Conservation (phyloP, 1,140 invertebrate species). For the Drosophila lowei region DNA sequence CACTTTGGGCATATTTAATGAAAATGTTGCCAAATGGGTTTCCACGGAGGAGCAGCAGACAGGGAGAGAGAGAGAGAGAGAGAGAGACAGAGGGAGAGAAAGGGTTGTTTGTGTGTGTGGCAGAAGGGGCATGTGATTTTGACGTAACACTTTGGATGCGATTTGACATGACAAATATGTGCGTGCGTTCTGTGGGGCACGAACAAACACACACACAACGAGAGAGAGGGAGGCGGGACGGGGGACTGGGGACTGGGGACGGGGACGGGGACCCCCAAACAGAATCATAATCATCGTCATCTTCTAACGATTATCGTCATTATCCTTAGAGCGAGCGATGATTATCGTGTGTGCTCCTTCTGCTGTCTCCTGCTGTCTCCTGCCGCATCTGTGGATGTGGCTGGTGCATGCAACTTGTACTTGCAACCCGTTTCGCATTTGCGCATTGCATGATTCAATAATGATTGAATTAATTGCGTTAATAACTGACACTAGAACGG, state of each 20-base stretch:
- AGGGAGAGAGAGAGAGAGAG: neutral
- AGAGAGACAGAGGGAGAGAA: too few species aligned
- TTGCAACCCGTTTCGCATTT: slow-evolving; percentile 71
- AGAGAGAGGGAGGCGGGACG: slow-evolving; percentile 10
- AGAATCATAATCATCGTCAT: slow-evolving; percentile 55
- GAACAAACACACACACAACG: slow-evolving; percentile 48
- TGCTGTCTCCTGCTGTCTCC: slow-evolving; percentile 6
- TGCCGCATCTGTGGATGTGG: neutral
- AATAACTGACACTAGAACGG: slow-evolving; percentile 81
- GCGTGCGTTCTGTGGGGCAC: slow-evolving; percentile 60
- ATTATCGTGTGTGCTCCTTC: slow-evolving; percentile 53
- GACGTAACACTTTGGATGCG: slow-evolving; percentile 80
- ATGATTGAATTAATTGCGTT: slow-evolving; percentile 83
- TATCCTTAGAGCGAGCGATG: slow-evolving; percentile 45
- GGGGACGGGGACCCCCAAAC: slow-evolving; percentile 2
- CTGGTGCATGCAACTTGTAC: slow-evolving; percentile 2
- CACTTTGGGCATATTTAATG: slow-evolving; percentile 81
- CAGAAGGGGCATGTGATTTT: slow-evolving; percentile 45
- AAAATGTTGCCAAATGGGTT: slow-evolving; percentile 76
- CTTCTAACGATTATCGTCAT: slow-evolving; percentile 59
- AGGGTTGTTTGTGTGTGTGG: too few species aligned
- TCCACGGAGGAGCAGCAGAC: slow-evolving; percentile 20
- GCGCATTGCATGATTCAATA: slow-evolving; percentile 83
- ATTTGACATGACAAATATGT: slow-evolving; percentile 82
- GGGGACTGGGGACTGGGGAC: slow-evolving; percentile 12